Percentiles rank a stretch among this genome's conserved stretches.
Conservation (phyloP, 2,888 invertebrate species). For the Cremastinae sp. region DNA sequence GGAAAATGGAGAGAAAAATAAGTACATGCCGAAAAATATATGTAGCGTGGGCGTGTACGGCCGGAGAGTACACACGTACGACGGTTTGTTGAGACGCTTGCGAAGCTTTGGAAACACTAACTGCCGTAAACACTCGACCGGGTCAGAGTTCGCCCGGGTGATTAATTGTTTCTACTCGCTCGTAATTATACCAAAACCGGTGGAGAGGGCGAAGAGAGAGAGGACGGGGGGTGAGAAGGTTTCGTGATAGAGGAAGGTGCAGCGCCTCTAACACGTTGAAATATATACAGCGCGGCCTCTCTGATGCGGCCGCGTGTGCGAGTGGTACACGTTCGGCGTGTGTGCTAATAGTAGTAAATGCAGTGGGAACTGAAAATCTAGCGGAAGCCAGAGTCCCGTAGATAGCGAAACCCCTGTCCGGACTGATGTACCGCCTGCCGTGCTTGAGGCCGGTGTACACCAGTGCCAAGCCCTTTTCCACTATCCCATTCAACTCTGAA, state of each 20-base stretch:
- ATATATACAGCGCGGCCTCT: not conserved
- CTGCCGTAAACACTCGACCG: constrained; percentile 58
- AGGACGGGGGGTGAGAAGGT: not conserved
- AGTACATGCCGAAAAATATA: too few relatives aligned
- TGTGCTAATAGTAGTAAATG: constrained; percentile 20
- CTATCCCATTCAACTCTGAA: too few relatives aligned
- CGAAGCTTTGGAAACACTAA: constrained; percentile 49
- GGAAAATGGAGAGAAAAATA: too few relatives aligned
- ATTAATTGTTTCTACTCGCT: constrained; percentile 59
- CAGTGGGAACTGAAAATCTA: constrained; percentile 44
- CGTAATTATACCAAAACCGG: constrained; percentile 53
- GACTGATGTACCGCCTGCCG: constrained; percentile 23
- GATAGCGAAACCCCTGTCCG: constrained; percentile 29
- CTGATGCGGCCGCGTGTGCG: not conserved
- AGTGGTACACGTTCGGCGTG: not conserved
- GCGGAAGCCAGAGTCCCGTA: constrained; percentile 43
- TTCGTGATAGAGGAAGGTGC: too few relatives aligned
- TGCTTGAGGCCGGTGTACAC: not conserved
- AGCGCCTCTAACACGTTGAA: constrained; percentile 1
- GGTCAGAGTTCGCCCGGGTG: constrained; percentile 56
- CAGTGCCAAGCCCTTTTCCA: not conserved
- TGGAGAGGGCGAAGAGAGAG: constrained; percentile 4
- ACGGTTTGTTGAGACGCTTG: constrained; percentile 21
- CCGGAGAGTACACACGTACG: not conserved
- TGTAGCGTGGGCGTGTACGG: not conserved